A percentile compares a stretch with the other conserved stretches of the same genome.
phyloP scores from a whole-genome alignment of 2,888 invertebrate genomes.

The Itoplectis maculator region DNA sequence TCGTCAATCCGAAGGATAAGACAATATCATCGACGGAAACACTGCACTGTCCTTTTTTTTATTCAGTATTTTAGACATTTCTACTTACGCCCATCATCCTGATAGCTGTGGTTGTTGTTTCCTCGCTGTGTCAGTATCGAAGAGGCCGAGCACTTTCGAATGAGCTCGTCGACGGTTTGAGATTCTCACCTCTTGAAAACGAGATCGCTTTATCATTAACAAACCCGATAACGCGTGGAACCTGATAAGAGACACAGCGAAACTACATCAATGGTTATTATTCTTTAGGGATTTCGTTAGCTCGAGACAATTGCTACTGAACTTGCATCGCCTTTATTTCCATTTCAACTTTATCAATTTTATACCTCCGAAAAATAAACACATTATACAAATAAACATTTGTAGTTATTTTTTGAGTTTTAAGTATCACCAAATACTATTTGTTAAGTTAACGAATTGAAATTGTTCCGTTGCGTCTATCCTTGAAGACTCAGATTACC shows the following conservation, averaged over 20 bases:
- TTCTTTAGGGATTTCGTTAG: too few relatives aligned
- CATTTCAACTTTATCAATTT: not conserved
- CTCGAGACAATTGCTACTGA: not conserved
- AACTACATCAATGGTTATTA: not conserved
- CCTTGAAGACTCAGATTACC: too few relatives aligned
- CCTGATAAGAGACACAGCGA: conserved; percentile 53
- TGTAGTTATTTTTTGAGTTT: too few relatives aligned
- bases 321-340: not conserved
- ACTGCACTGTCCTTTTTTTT: conserved; percentile 3
- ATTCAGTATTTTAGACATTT: not conserved
- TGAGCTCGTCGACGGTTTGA: conserved; percentile 8
- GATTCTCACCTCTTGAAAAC: conserved; percentile 25
- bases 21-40: conserved; percentile 14
- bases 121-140: conserved; percentile 12
- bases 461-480: too few relatives aligned
- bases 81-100: conserved; percentile 70
- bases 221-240: conserved; percentile 44
- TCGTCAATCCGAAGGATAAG: not conserved
- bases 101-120: conserved; percentile 25
- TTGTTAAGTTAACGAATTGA: too few relatives aligned
- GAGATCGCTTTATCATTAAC: conserved; percentile 48
- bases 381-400: not conserved
- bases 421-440: too few relatives aligned
- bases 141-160: conserved; percentile 19
- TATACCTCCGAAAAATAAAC: not conserved